Conservation (phyloP, 2,113 vertebrate genomes). For the Anarrhichthys ocellatus region DNA sequence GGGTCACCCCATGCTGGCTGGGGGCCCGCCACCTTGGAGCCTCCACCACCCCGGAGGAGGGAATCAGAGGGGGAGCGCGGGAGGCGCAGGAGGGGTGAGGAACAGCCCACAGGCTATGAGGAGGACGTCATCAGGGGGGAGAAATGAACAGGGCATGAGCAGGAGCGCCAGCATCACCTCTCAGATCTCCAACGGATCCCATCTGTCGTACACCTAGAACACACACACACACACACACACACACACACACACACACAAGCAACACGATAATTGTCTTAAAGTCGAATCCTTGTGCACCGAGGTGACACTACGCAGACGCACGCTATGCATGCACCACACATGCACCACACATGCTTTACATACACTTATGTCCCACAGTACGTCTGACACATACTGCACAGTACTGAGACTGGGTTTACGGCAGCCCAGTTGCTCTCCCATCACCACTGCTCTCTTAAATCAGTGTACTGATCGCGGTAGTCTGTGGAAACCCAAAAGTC, state of each 20-base stretch:
- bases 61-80: conserved; percentile 88
- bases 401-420: conserved; percentile 20
- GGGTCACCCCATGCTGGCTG: conserved; percentile 94
- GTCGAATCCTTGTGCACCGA: conserved; percentile 61
- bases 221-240: not conserved
- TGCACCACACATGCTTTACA: conserved; percentile 22
- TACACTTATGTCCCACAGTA: conserved; percentile 23
- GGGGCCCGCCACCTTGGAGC: conserved; percentile 95
- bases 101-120: conserved; percentile 97
- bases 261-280: conserved; percentile 80
- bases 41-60: conserved; percentile 89
- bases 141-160: conserved; percentile 97
- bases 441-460: conserved; percentile 27
- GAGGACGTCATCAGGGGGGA: conserved; percentile 95
- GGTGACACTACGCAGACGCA: conserved; percentile 39
- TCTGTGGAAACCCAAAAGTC: conserved; percentile 70
- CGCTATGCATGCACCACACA: conserved; percentile 29
- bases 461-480: conserved; percentile 30
- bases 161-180: conserved; percentile 98
- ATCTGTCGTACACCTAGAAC: conserved; percentile 96
- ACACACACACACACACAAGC: not conserved
- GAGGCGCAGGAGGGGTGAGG: conserved; percentile 89
- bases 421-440: conserved; percentile 18
- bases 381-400: conserved; percentile 25
- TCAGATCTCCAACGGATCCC: conserved; percentile 98